Evolutionary conservation across 2,888 invertebrate species (phyloP), one percentile per base, ranked within the genome.

Genomic region (Tigriopus californicus): DNA sequence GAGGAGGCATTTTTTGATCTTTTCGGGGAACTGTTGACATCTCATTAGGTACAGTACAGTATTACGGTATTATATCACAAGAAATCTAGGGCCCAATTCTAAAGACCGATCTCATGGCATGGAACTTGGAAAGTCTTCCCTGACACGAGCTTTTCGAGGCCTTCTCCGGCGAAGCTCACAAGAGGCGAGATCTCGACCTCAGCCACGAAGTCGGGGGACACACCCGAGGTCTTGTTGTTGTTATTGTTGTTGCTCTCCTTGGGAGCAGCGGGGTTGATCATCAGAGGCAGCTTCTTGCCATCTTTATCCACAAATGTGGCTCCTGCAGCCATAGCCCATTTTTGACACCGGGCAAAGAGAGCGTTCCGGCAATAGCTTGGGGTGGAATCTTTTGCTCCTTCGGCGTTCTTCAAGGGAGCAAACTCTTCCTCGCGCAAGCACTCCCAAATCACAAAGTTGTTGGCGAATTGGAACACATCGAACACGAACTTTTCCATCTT

Each of bases 401-500:
- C 87, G 1, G 86, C 79, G 72, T 99, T 99, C 70, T 99, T 99
- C 64, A 99, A 72, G 0, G 97, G 94, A 65, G 95, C 91, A 70
- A 98, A 99, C 70, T 99, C 98, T 62, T 86, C 84, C 65, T 86
- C 83, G 51, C 97, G 79, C 0, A 83, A 79, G 0, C 88, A 86
- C 73, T 97, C 92, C 80, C 94, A 86, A 6, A 89, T 88, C 12
- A 85, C 89, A 68, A 98, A 88, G 66, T 82, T 83, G 64, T 74
- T 75, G n/a, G 60, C 54, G 47, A 60, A 56, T 20, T 54, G 85
- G 69, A 99, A 98, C 0, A 97, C 94, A 71, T 99, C 98, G 70
- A 99, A 99, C 11, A 99, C 87, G 70, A 99, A 99, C 71, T 97
- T 98, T 69, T 99, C 98, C 73, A 99, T 84, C 75, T 99, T 99